A percentile compares a stretch with the other conserved stretches of the same genome.
Conservation (phyloP, 1,140 invertebrate genomes). For the Nymphalis io region DNA sequence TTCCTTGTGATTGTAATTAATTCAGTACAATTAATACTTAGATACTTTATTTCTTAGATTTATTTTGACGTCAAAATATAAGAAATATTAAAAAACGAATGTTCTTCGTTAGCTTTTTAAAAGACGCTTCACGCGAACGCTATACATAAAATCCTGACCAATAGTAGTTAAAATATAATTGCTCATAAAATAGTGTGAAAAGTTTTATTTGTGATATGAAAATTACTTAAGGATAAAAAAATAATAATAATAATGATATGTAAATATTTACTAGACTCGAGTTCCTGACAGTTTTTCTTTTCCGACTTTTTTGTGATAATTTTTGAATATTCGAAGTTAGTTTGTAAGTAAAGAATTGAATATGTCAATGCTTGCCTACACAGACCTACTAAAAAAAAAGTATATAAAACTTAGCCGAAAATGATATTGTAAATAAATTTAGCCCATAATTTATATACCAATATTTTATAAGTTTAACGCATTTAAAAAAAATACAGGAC, state of each 20-base stretch:
- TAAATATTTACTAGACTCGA: constrained; percentile 67
- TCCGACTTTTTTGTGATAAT: constrained; percentile 50
- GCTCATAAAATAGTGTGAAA: constrained; percentile 73
- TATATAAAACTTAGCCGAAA: constrained; percentile 61
- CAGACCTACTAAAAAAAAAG: constrained; percentile 55
- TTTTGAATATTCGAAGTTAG: constrained; percentile 42
- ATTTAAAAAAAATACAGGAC: constrained; percentile 62
- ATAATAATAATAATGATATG: constrained; percentile 43
- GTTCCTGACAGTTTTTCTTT: constrained; percentile 62
- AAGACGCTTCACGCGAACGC: constrained; percentile 26
- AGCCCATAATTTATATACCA: constrained; percentile 67
- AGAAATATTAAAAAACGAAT: too few relatives aligned
- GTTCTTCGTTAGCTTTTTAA: constrained; percentile 16
- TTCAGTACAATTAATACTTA: too few relatives aligned
- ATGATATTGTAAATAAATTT: constrained; percentile 75
- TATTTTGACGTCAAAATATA: neutral
- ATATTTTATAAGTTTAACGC: constrained; percentile 62
- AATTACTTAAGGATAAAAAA: constrained; percentile 53
- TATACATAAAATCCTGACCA: constrained; percentile 65
- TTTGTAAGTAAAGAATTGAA: constrained; percentile 43
- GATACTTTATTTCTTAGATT: neutral
- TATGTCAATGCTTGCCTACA: constrained; percentile 71
- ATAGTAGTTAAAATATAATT: constrained; percentile 72
- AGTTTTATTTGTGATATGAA: constrained; percentile 77
- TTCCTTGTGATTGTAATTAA: neutral